These are phyloP conservation scores for Plodia interpunctella DNA, from an alignment of 1,140 invertebrate species.

Conservation along the genomic window DNA sequence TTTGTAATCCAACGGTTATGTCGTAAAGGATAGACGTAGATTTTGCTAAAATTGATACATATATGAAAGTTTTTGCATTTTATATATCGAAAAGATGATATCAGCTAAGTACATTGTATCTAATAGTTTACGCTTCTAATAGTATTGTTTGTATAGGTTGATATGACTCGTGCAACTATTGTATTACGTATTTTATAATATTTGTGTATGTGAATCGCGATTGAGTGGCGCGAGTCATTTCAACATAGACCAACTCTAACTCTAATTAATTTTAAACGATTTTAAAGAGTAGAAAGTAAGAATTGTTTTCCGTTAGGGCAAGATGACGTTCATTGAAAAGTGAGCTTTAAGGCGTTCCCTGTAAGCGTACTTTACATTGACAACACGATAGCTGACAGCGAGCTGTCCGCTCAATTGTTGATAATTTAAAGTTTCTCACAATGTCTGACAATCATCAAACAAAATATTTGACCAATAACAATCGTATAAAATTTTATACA, in stretches of 20 bases:
- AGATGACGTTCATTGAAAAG: too few relatives aligned
- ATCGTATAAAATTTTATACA: neutral
- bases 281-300: neutral
- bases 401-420: too few relatives aligned
- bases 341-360: too few relatives aligned
- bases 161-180: too few relatives aligned
- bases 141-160: too few relatives aligned
- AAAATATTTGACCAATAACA: neutral
- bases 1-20: slow-evolving; percentile 11
- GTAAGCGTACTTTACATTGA: too few relatives aligned
- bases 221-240: too few relatives aligned
- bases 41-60: slow-evolving; percentile 52
- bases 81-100: slow-evolving; percentile 23
- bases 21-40: slow-evolving; percentile 37
- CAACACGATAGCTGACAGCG: too few relatives aligned
- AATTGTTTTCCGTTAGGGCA: too few relatives aligned
- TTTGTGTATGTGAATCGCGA: too few relatives aligned
- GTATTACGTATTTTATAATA: too few relatives aligned
- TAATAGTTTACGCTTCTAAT: neutral
- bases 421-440: neutral
- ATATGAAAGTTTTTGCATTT: slow-evolving; percentile 31
- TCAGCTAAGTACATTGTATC: neutral
- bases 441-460: neutral
- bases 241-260: too few relatives aligned
- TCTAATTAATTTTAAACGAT: neutral